Percentiles rank a stretch among this genome's conserved stretches.
phyloP scores from a whole-genome alignment of 2,888 invertebrate genomes.

The Sphinx pinastri region DNA sequence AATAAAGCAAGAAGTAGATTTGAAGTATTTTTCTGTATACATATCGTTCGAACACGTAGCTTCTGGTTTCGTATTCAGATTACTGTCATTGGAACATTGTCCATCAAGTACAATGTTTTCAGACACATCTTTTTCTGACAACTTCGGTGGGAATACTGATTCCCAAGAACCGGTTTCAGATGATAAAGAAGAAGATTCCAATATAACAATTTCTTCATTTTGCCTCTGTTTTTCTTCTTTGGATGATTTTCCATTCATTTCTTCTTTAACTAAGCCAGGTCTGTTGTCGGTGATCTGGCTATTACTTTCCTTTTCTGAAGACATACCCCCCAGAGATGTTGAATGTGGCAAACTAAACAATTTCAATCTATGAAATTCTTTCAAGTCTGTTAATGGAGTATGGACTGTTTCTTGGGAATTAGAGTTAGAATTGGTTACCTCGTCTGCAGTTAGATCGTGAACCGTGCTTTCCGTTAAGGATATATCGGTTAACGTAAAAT shows the following conservation, averaged over 20 bases:
- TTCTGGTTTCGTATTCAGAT: slow-evolving; percentile 8
- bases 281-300: slow-evolving; percentile 41
- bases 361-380: slow-evolving; percentile 44
- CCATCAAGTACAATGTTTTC: slow-evolving; percentile 70
- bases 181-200: slow-evolving; percentile 86
- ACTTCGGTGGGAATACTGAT: slow-evolving; percentile 81
- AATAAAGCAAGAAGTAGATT: slow-evolving; percentile 86
- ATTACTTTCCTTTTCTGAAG: slow-evolving; percentile 46
- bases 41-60: not conserved
- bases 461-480: slow-evolving; percentile 74
- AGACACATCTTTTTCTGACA: slow-evolving; percentile 70
- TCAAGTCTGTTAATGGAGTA: slow-evolving; percentile 49
- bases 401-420: slow-evolving; percentile 50
- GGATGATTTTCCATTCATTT: slow-evolving; percentile 54
- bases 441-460: slow-evolving; percentile 67
- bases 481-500: slow-evolving; percentile 66
- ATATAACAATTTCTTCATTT: slow-evolving; percentile 85
- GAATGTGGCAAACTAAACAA: slow-evolving; percentile 38
- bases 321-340: slow-evolving; percentile 40
- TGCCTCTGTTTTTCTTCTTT: slow-evolving; percentile 86
- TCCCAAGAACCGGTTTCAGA: slow-evolving; percentile 88
- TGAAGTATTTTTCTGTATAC: slow-evolving; percentile 42
- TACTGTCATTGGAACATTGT: slow-evolving; percentile 44
- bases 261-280: slow-evolving; percentile 42
- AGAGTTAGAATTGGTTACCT: slow-evolving; percentile 52